Percentiles rank a stretch among this genome's conserved stretches.
Conservation (phyloP, 2,888 invertebrate species). For the Sylvicola fuscatus region DNA sequence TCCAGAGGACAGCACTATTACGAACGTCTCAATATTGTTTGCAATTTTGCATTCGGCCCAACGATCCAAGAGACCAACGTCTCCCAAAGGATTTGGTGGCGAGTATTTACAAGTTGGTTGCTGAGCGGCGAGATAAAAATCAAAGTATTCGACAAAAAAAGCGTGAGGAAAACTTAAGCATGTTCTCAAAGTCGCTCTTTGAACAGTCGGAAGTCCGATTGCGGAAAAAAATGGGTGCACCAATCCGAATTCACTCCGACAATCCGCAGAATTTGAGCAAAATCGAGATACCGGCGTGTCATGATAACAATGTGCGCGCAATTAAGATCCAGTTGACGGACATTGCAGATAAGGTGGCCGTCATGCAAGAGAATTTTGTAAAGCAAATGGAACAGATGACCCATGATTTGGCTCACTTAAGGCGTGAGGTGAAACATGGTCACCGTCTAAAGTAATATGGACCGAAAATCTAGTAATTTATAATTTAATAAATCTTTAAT, state of each 20-base stretch:
- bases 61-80: conserved; percentile 61
- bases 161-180: conserved; percentile 22
- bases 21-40: conserved; percentile 53
- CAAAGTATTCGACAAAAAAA: conserved; percentile 29
- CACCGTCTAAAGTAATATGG: too few species aligned
- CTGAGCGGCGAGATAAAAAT: conserved; percentile 39
- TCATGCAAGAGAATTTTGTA: neutral
- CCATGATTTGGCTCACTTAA: too few species aligned
- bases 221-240: conserved; percentile 1
- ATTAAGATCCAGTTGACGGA: conserved; percentile 1
- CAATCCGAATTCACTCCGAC: neutral
- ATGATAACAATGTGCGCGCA: conserved; percentile 1
- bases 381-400: conserved; percentile 2
- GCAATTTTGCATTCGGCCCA: conserved; percentile 54
- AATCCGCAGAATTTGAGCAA: conserved; percentile 1
- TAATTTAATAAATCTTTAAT: neutral
- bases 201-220: neutral
- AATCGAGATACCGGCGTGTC: too few species aligned
- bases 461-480: neutral
- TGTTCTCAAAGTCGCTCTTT: conserved; percentile 14
- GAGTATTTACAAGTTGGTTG: conserved; percentile 52
- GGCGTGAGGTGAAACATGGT: too few species aligned
- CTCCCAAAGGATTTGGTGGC: conserved; percentile 54
- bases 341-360: conserved; percentile 1
- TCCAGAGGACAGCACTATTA: conserved; percentile 52